Base-by-base conservation (phyloP, 2,113 vertebrate species). In the Corvus cornix region DNA sequence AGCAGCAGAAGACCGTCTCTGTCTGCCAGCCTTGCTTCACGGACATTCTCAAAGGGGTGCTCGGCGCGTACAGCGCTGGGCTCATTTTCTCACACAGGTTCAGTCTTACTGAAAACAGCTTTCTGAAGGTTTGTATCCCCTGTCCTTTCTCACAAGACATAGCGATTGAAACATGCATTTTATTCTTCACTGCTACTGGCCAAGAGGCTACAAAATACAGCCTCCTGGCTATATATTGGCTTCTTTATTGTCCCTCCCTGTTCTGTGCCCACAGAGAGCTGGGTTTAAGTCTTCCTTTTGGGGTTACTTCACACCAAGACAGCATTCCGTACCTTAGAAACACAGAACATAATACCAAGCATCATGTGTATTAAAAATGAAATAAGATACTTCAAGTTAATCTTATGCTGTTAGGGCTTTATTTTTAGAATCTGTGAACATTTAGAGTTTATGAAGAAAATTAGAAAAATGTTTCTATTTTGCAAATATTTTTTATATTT, bases 401-500 rank as follows among this genome's bases (percentile, higher is more conserved):
- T 68, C 95, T 93, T 95, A 92, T 13, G 9, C 37, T 81, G 56
- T 95, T 96, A 94, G 84, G 84, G 16, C 93, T 91, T 97, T 97
- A 92, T 96, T 97, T 97, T 97, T 97, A 93, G 92, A 96, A 84
- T 96, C 75, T 84, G 35, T 93, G 79, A 96, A 87, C 56, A 67
- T 96, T 96, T 96, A 84, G 96, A 97, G 44, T 79, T 86, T 91
- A 94, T 84, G 82, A 96, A 91, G 79, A 96, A 95, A 94, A 94
- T 66, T 26, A 90, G 66, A 90, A 69, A 73, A 84, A 85, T 70
- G 27, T 93, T 97, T 97, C 79, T 97, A 97, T 96, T 97, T 98
- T 98, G 84, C 79, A 77, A 55, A 96, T 81, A 63, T 51, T 96
- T 97, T 95, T 95, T 91, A 93, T 93, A 96, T 96, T 97, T 96